Base-by-base conservation (phyloP, 2,888 invertebrate species). In the Hirtodrosophila alboralis region DNA sequence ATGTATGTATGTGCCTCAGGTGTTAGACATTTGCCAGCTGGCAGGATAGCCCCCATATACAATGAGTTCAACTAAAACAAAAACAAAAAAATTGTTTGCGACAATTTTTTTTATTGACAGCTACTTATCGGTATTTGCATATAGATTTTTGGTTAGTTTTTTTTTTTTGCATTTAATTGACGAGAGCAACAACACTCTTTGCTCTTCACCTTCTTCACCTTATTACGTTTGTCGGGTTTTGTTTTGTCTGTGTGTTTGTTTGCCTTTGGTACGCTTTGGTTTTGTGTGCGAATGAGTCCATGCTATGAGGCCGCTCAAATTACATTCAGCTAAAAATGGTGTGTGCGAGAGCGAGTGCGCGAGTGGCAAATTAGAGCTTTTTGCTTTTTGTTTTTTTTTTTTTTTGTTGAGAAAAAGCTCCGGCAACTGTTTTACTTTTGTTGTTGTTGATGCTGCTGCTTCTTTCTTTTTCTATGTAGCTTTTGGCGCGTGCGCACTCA, bases 271-370 rank as follows among this genome's bases (percentile, higher is more conserved):
- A n/a, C 28, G 21, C 27, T 14, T 28, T 18, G 30, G 12, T 10
- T n/a, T 5, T 59, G 51, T 75, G 79, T 85, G 86, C 86, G 79
- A 79, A 79, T 80, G 86, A 76, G 86, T 85, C 86, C 77, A 85
- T 85, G 65, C 69, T 79, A 87, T 77, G 58, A 37, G 80, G 66
- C 81, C 86, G 79, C 86, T 90, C 91, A 89, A 91, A 90, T 90
- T 91, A 90, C 90, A 90, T 87, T 90, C 89, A 79, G 84, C 90
- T 89, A 90, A 90, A 90, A 90, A 91, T 89, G 90, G 90, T 73
- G 87, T 80, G 81, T 81, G 75, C 72, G 48, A 81, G 74, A 79
- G 76, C 56, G 69, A 84, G 75, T 68, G 57, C 85, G 79, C 68
- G 56, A 38, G 79, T 61, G 56, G 38, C 54, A 61, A 45, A 21